phyloP scores from a whole-genome alignment of 2,888 invertebrate genomes.

The Dolichopus griseipennis region DNA sequence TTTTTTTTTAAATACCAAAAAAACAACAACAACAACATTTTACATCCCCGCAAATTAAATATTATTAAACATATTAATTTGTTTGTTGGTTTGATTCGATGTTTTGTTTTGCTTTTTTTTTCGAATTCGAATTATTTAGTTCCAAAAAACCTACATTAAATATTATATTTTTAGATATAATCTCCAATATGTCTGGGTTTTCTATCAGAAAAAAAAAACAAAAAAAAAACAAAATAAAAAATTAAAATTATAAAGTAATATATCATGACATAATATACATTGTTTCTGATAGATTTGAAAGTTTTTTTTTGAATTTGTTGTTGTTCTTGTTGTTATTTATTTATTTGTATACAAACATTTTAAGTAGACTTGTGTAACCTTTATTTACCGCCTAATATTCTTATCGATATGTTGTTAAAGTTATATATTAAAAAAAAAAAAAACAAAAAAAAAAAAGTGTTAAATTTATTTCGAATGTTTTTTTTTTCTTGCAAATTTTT shows the following conservation, averaged over 20 bases:
- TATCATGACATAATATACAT: constrained; percentile 6
- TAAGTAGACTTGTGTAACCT: background rate
- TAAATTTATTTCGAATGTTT: background rate
- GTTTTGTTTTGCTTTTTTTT: background rate
- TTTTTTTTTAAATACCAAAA: too few species aligned
- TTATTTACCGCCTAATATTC: constrained; percentile 6
- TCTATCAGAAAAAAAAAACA: background rate
- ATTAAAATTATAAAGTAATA: background rate
- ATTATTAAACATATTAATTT: background rate
- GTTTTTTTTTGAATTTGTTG: background rate
- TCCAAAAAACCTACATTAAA: background rate
- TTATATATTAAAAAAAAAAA: background rate
- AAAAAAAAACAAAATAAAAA: too few species aligned
- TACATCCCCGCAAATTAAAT: background rate
- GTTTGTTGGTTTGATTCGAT: too few species aligned
- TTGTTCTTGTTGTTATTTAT: too few species aligned
- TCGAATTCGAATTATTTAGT: background rate
- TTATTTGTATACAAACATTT: too few species aligned
- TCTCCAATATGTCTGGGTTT: constrained; percentile 6
- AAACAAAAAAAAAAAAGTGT: background rate
- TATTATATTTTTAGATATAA: background rate
- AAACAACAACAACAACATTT: background rate
- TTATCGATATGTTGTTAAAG: background rate
- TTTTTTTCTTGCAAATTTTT: background rate
- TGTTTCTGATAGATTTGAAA: constrained; percentile 3